A percentile compares a stretch with the other conserved stretches of the same genome.
These are phyloP conservation scores for Parnassius apollo DNA, from an alignment of 2,888 invertebrate species.

Conservation along the genomic window DNA sequence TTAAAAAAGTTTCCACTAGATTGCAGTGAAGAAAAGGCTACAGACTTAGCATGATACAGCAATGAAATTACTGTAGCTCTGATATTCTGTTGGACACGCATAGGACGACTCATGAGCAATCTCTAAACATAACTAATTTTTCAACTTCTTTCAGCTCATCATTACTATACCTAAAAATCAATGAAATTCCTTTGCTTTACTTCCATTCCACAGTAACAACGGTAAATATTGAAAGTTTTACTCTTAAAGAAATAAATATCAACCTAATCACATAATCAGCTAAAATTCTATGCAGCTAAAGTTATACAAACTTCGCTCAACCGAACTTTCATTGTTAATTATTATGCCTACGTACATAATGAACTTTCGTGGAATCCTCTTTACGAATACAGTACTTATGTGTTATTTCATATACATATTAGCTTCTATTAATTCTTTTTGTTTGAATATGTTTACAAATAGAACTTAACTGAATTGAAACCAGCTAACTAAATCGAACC, in stretches of 20 bases:
- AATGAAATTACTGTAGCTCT: too few species aligned
- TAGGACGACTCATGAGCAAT: background rate
- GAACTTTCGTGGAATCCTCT: slow-evolving; percentile 1
- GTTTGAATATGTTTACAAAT: background rate
- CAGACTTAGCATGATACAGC: too few species aligned
- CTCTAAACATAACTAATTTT: background rate
- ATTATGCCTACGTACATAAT: background rate
- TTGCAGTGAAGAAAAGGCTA: too few species aligned
- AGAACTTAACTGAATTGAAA: too few species aligned
- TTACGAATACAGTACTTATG: background rate
- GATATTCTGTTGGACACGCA: too few species aligned
- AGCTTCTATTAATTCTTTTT: background rate
- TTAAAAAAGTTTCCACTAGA: too few species aligned
- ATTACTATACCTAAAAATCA: too few species aligned
- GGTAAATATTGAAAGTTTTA: background rate
- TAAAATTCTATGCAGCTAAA: background rate
- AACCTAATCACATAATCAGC: background rate
- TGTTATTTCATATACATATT: background rate
- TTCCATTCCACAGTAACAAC: background rate
- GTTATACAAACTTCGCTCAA: slow-evolving; percentile 1
- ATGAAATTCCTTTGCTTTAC: too few species aligned
- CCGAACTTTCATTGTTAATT: slow-evolving; percentile 10
- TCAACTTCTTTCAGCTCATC: too few species aligned
- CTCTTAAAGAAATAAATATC: background rate
- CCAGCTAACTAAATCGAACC: too few species aligned